Evolutionary conservation across 2,797 vertebrate genomes (phyloP).

Genomic region (Labeo calbasu): DNA sequence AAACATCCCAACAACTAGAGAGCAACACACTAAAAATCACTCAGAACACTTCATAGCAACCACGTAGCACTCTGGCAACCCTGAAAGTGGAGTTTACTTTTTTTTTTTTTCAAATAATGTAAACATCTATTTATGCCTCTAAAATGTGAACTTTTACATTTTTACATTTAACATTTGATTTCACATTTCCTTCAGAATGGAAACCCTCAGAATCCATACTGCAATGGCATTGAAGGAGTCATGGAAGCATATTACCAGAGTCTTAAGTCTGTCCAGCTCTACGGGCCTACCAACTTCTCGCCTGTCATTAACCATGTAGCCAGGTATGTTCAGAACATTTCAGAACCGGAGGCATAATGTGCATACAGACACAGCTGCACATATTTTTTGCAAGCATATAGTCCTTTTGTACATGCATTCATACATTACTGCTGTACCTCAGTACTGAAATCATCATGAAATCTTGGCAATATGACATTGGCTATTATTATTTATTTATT

Average conservation of each 20-base stretch:
- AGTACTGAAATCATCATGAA: background rate
- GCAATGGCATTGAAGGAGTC: constrained; percentile 92
- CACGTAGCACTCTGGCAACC: background rate
- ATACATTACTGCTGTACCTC: background rate
- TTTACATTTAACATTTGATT: background rate
- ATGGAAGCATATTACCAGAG: constrained; percentile 98
- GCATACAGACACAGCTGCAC: background rate
- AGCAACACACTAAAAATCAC: background rate
- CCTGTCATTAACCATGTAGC: constrained; percentile 97
- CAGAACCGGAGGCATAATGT: background rate
- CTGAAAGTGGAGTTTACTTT: background rate
- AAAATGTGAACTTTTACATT: background rate
- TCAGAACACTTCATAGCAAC: constrained; percentile 4
- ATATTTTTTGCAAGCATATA: background rate
- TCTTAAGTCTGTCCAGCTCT: constrained; percentile 94
- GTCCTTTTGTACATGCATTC: background rate
- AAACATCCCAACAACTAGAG: background rate
- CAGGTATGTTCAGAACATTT: constrained; percentile 71
- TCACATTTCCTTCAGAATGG: constrained; percentile 82
- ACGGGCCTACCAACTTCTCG: constrained; percentile 98
- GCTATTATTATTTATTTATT: background rate
- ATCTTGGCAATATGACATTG: background rate
- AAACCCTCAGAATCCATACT: constrained; percentile 97
- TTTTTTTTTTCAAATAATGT: background rate
- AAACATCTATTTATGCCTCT: background rate